Conservation (phyloP, 1,140 invertebrate genomes). For the Centruroides vittatus region DNA sequence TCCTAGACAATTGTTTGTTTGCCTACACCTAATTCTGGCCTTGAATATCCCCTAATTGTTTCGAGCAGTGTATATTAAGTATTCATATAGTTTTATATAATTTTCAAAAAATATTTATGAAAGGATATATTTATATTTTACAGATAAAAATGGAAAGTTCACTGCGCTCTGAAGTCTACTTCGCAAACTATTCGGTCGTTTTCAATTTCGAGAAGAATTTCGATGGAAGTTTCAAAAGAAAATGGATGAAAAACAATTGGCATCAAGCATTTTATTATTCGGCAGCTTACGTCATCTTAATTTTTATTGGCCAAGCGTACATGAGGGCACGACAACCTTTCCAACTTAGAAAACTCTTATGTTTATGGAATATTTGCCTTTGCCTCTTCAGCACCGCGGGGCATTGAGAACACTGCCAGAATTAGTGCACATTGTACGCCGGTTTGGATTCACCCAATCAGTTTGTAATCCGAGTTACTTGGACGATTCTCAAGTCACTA, state of each 20-base stretch:
- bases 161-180: too few species aligned
- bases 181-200: conserved; percentile 81
- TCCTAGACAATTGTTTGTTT: too few species aligned
- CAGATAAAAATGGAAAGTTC: too few species aligned
- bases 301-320: conserved; percentile 74
- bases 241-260: conserved; percentile 95
- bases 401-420: conserved; percentile 72
- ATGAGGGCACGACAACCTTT: conserved; percentile 84
- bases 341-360: conserved; percentile 65
- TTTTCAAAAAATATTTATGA: too few species aligned
- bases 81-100: too few species aligned
- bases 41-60: too few species aligned
- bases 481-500: conserved; percentile 68
- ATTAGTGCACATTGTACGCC: conserved; percentile 63
- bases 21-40: too few species aligned
- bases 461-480: conserved; percentile 85
- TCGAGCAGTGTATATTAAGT: too few species aligned
- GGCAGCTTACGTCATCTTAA: conserved; percentile 78
- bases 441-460: conserved; percentile 84
- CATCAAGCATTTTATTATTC: conserved; percentile 81
- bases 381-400: conserved; percentile 89
- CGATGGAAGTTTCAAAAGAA: conserved; percentile 63
- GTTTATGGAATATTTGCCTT: conserved; percentile 79
- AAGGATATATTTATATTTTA: too few species aligned
- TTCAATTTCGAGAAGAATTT: conserved; percentile 91